Percentiles rank a stretch among this genome's conserved stretches.
phyloP scores from a whole-genome alignment of 2,888 invertebrate genomes.

The Tupiocoris notatus region DNA sequence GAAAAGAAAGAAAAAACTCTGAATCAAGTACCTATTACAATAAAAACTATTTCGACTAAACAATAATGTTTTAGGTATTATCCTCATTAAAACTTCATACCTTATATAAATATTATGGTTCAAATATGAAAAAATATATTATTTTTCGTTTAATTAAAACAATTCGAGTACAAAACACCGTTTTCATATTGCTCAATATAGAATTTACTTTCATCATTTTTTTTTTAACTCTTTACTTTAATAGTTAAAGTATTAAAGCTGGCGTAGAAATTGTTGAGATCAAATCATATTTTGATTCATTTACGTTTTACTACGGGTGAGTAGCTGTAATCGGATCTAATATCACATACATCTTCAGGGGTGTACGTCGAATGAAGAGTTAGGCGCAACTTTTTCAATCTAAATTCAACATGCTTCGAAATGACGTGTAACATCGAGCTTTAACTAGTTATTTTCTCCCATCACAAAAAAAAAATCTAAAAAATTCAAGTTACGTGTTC shows the following conservation, averaged over 20 bases:
- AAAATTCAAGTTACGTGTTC: background rate
- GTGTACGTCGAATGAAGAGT: background rate
- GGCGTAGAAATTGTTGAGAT: conserved; percentile 48
- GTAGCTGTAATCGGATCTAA: conserved; percentile 45
- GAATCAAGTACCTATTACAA: conserved; percentile 35
- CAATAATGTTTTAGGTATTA: conserved; percentile 42
- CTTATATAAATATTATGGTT: conserved; percentile 48
- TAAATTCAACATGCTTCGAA: background rate
- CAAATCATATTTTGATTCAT: conserved; percentile 48
- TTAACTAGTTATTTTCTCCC: background rate
- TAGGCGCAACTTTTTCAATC: background rate
- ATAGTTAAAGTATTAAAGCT: conserved; percentile 47
- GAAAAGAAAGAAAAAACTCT: too few species aligned
- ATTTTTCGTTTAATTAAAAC: conserved; percentile 47
- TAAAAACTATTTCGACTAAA: conserved; percentile 44
- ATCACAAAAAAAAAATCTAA: background rate
- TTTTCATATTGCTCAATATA: conserved; percentile 46
- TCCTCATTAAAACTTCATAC: conserved; percentile 42
- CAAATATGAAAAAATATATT: conserved; percentile 49
- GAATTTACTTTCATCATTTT: conserved; percentile 43
- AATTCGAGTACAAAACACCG: conserved; percentile 48
- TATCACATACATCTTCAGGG: conserved; percentile 45
- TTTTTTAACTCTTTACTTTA: conserved; percentile 39
- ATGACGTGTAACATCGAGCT: background rate
- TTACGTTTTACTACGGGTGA: conserved; percentile 37